A percentile compares a stretch with the other conserved stretches of the same genome.
phyloP scores from a whole-genome alignment of 2,113 vertebrate species.

The Cercopithecus mona region DNA sequence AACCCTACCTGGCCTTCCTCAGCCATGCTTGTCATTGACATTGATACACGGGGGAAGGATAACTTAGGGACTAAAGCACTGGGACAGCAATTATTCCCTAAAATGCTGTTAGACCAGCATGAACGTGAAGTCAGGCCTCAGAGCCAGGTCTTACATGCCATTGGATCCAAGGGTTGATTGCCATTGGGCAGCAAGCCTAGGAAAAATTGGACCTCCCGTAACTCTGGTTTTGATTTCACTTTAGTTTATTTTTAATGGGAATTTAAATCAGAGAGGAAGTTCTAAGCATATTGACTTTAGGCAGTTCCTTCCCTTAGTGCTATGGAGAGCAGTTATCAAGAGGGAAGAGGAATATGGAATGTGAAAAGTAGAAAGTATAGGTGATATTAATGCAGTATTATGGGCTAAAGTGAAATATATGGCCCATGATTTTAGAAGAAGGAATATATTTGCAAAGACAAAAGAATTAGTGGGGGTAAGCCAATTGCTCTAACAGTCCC shows the following conservation, averaged over 20 bases:
- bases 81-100: conserved; percentile 37
- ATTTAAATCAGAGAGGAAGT: conserved; percentile 56
- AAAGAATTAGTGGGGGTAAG: background rate
- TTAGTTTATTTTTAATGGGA: conserved; percentile 64
- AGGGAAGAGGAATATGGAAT: conserved; percentile 17
- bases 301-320: background rate
- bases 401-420: background rate
- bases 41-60: background rate
- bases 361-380: background rate
- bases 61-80: conserved; percentile 18
- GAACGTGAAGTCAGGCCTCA: conserved; percentile 35
- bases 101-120: conserved; percentile 51
- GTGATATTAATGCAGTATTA: background rate
- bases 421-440: background rate
- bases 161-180: conserved; percentile 62
- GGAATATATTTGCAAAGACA: background rate
- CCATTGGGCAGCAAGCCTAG: conserved; percentile 51
- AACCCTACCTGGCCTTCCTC: conserved; percentile 8
- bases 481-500: background rate
- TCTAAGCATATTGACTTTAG: conserved; percentile 36
- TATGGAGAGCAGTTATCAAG: conserved; percentile 27
- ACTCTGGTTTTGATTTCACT: conserved; percentile 69
- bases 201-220: conserved; percentile 52
- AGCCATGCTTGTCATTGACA: background rate
- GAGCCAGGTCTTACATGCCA: conserved; percentile 44